These are phyloP conservation scores for Calliscelio sp. DNA, from an alignment of 2,888 invertebrate species.

Conservation along the genomic window DNA sequence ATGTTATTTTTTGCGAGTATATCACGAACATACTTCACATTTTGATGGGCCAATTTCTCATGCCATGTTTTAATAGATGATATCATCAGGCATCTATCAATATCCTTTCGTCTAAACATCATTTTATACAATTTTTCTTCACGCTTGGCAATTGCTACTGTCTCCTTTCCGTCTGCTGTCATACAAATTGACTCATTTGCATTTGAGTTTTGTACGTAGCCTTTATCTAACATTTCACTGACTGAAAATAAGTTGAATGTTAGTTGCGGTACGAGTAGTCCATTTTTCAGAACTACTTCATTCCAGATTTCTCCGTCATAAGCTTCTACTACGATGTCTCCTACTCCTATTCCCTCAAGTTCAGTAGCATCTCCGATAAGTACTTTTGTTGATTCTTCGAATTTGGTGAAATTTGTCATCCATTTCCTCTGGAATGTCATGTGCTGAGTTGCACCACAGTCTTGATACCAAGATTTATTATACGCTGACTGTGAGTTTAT, in stretches of 20 bases:
- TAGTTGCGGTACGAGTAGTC: not conserved
- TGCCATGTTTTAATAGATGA: not conserved
- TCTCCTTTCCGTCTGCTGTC: not conserved
- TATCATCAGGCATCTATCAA: not conserved
- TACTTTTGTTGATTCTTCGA: not conserved
- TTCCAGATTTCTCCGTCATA: conserved; percentile 71
- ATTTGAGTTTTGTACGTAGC: not conserved
- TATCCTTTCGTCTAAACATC: not conserved
- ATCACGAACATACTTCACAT: conserved; percentile 74
- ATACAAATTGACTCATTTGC: not conserved
- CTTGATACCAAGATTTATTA: not conserved
- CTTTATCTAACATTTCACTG: not conserved
- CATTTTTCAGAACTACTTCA: conserved; percentile 54
- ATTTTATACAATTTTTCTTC: not conserved
- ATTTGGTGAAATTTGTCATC: not conserved
- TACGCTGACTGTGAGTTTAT: not conserved
- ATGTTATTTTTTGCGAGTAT: not conserved
- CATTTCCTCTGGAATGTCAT: not conserved
- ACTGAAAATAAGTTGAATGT: conserved; percentile 26
- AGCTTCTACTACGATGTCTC: conserved; percentile 66
- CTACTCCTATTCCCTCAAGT: conserved; percentile 75
- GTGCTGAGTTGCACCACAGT: not conserved
- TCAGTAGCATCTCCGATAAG: conserved; percentile 73
- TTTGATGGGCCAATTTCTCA: conserved; percentile 77
- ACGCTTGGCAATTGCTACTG: conserved; percentile 11